Evolutionary conservation across 2,797 vertebrate species (phyloP), one percentile per base, ranked within the genome.

Genomic region (Hozukius guyotensis): DNA sequence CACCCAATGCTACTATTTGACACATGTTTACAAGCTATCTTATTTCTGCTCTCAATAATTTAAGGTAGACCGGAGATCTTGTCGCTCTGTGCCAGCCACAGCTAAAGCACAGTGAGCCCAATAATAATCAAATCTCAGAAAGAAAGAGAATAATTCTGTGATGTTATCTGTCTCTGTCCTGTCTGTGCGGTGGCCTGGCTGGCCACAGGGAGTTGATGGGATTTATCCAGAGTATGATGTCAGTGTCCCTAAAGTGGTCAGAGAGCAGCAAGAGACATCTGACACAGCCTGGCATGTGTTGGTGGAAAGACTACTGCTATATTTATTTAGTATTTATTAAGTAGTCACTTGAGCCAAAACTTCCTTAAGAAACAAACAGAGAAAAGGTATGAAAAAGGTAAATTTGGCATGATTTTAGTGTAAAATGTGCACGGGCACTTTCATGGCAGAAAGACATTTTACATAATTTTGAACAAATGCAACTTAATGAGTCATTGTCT

Each of bases 221-320:
- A 79, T 85, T 53, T 20, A 13, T 84, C 63, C 84, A 84, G 84
- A 73, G 75, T 18, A 78, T 92, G 89, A 91, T 69, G 83, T 86
- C 86, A 87, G 78, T 66, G 38, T 77, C 82, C 81, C 65, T 36
- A 52, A 87, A 84, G 82, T 27, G n/a, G 32, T 59, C 64, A 25
- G 57, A 77, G 38, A 79, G 70, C 76, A 75, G 63, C 72, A 22
- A 46, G 77, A 77, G 60, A 73, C 73, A 72, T 84, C 65, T 70
- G 77, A 85, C 73, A 69, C 74, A 86, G 75, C 32, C 70, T 80
- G 78, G 77, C 81, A 38, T 27, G 66, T 20, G 31, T 6, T 64
- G 46, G 55, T 83, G 81, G 87, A 88, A 84, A 83, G 49, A 69
- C 75, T 46, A 63, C 71, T n/a, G 38, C 71, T 72, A 38, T 73